These are phyloP conservation scores for Musca domestica DNA, from an alignment of 1,140 invertebrate genomes.

Conservation along the genomic window DNA sequence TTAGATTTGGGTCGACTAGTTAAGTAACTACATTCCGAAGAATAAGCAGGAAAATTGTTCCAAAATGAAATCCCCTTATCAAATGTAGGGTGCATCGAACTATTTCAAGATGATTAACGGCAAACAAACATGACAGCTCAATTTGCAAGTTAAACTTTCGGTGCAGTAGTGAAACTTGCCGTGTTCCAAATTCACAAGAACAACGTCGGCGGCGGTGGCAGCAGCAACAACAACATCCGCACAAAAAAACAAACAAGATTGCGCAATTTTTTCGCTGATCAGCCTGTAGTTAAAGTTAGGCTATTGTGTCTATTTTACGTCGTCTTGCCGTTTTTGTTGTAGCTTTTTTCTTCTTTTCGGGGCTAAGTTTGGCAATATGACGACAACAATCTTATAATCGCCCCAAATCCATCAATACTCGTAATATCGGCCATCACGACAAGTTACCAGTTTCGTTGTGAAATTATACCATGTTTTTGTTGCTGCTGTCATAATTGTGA, in stretches of 20 bases:
- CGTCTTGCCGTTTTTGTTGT: neutral
- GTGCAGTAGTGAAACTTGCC: constrained; percentile 2
- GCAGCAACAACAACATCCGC: neutral
- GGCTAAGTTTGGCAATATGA: constrained; percentile 3
- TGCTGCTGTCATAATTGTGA: too few relatives aligned
- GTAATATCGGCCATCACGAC: constrained; percentile 52
- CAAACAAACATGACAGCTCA: constrained; percentile 51
- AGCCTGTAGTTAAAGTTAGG: constrained; percentile 39
- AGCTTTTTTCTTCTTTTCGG: too few relatives aligned
- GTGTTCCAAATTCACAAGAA: neutral
- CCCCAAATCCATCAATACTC: constrained; percentile 50
- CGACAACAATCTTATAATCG: constrained; percentile 50
- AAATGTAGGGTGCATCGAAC: too few relatives aligned
- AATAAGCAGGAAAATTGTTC: neutral
- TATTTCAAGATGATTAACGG: constrained; percentile 42
- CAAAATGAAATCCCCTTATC: neutral
- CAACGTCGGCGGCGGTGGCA: neutral
- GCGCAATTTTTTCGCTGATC: constrained; percentile 35
- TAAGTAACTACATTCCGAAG: neutral
- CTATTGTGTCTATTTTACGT: constrained; percentile 1
- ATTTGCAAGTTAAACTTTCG: constrained; percentile 32
- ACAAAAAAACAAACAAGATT: constrained; percentile 33
- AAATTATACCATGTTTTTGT: neutral
- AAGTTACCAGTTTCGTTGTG: constrained; percentile 26
- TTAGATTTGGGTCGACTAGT: neutral